Evolutionary conservation across 2,113 vertebrate species (phyloP).

Genomic region (Tichodroma muraria): DNA sequence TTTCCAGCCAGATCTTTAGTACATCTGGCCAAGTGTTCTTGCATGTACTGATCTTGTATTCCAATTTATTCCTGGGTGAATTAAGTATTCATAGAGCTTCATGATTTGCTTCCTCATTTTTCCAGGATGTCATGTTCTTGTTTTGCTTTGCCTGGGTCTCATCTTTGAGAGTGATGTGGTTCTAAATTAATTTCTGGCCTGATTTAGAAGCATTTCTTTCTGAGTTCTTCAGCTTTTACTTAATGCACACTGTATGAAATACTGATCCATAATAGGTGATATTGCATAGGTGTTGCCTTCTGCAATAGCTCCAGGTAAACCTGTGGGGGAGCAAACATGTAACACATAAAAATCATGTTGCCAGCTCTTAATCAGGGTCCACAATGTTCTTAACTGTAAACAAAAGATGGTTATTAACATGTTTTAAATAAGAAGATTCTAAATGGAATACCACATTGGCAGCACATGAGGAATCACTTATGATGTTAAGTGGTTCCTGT

Average conservation of each 20-base stretch:
- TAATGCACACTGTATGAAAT: neutral
- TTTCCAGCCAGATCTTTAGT: neutral
- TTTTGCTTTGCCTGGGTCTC: neutral
- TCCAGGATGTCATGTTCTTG: neutral
- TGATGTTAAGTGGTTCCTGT: neutral
- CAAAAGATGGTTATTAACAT: neutral
- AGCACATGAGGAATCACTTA: neutral
- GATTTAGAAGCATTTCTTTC: neutral
- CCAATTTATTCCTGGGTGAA: neutral
- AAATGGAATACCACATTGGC: neutral
- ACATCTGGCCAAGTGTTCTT: neutral
- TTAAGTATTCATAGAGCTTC: neutral
- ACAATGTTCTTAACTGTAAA: neutral
- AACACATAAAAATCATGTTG: neutral
- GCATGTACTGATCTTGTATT: neutral
- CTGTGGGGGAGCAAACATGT: too few relatives aligned
- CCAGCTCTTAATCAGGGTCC: neutral
- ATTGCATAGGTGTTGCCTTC: too few relatives aligned
- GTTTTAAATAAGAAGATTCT: neutral
- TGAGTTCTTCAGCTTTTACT: neutral
- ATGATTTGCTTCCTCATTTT: neutral
- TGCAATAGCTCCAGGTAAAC: too few relatives aligned
- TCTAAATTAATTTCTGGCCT: neutral
- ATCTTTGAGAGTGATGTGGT: neutral
- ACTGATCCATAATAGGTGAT: neutral